phyloP scores from a whole-genome alignment of 2,888 invertebrate species.

The Onchidella celtica region DNA sequence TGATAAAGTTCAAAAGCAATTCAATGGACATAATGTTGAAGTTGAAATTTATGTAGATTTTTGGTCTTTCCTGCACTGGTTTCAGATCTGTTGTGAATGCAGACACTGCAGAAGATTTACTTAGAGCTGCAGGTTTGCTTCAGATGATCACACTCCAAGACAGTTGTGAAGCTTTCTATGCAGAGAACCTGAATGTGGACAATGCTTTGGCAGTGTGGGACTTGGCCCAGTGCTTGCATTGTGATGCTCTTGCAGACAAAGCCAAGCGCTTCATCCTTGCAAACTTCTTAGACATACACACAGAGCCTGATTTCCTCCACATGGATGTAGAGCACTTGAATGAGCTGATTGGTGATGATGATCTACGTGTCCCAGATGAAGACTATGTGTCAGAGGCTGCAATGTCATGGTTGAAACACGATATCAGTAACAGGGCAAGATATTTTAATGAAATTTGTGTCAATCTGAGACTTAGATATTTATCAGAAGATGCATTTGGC shows the following conservation, averaged over 20 bases:
- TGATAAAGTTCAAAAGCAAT: too few species aligned
- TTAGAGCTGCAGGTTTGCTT: slow-evolving; percentile 92
- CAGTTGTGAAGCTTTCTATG: slow-evolving; percentile 89
- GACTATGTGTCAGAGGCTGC: slow-evolving; percentile 88
- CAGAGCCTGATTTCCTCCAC: slow-evolving; percentile 75
- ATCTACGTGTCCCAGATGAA: slow-evolving; percentile 92
- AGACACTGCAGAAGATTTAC: slow-evolving; percentile 86
- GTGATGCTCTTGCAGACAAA: slow-evolving; percentile 85
- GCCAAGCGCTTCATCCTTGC: slow-evolving; percentile 86
- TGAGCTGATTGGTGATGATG: slow-evolving; percentile 88
- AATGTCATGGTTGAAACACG: slow-evolving; percentile 85
- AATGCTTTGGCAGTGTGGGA: slow-evolving; percentile 91
- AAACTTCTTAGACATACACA: slow-evolving; percentile 53
- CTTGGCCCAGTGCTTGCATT: slow-evolving; percentile 89
- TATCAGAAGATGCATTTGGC: slow-evolving; percentile 50
- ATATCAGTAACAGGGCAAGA: slow-evolving; percentile 58
- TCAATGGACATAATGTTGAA: too few species aligned
- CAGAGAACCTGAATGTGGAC: slow-evolving; percentile 85
- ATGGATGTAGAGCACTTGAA: slow-evolving; percentile 88
- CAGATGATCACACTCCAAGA: slow-evolving; percentile 89
- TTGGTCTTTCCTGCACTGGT: too few species aligned
- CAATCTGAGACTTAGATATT: slow-evolving; percentile 48
- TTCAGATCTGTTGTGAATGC: slow-evolving; percentile 50
- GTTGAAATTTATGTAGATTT: too few species aligned
- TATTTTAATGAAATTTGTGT: slow-evolving; percentile 51